phyloP scores from a whole-genome alignment of 2,888 invertebrate species.

The Rhabditoides inermis region DNA sequence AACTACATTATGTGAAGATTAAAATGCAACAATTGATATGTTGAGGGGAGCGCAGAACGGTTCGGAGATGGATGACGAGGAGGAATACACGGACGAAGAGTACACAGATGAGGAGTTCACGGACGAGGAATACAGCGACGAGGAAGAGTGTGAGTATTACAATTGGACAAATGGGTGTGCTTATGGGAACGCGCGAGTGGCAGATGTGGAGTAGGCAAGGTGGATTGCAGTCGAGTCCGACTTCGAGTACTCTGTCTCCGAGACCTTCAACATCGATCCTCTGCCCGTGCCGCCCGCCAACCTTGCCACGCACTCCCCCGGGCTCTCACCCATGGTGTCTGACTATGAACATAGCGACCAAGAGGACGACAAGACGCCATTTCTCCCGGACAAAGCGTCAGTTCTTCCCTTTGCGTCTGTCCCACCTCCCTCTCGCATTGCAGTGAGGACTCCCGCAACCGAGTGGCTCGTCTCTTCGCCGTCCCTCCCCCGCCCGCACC shows the following conservation, averaged over 20 bases:
- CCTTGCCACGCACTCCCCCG: slow-evolving; percentile 12
- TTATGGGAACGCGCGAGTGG: neutral
- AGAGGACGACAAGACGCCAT: too few species aligned
- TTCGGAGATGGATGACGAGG: slow-evolving; percentile 9
- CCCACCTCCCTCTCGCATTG: neutral
- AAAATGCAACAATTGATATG: too few species aligned
- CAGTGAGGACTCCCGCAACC: slow-evolving; percentile 28
- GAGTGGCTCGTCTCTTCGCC: slow-evolving; percentile 34
- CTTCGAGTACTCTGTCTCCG: slow-evolving; percentile 25
- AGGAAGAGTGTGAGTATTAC: slow-evolving; percentile 17
- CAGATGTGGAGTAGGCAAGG: neutral
- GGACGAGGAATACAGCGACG: slow-evolving; percentile 20
- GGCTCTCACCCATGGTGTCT: slow-evolving; percentile 22
- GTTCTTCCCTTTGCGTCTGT: neutral
- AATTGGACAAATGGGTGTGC: too few species aligned
- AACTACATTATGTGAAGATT: neutral
- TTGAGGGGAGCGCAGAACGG: neutral
- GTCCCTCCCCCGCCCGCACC: slow-evolving; percentile 33
- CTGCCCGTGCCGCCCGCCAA: slow-evolving; percentile 20
- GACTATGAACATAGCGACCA: too few species aligned
- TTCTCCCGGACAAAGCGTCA: too few species aligned
- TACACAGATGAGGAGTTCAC: slow-evolving; percentile 16
- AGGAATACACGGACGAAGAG: slow-evolving; percentile 18
- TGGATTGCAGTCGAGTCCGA: slow-evolving; percentile 15
- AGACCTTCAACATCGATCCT: slow-evolving; percentile 29